phyloP scores from a whole-genome alignment of 2,888 invertebrate genomes.

The Spilarctia lutea region DNA sequence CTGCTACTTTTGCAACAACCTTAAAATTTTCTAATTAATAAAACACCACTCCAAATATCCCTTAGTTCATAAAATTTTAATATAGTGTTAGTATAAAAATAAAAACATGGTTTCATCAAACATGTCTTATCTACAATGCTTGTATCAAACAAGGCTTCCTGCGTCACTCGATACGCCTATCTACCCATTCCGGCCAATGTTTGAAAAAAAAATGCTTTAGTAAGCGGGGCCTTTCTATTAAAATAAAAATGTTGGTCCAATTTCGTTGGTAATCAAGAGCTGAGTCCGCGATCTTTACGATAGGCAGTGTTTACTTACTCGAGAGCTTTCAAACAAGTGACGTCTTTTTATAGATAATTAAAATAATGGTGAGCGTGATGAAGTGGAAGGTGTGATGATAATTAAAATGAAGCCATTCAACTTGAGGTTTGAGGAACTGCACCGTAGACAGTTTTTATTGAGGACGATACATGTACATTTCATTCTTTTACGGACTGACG shows the following conservation, averaged over 20 bases:
- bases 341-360: slow-evolving; percentile 19
- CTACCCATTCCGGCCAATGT: slow-evolving; percentile 41
- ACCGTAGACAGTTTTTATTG: not conserved
- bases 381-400: slow-evolving; percentile 5
- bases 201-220: slow-evolving; percentile 53
- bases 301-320: slow-evolving; percentile 40
- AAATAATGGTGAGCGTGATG: slow-evolving; percentile 5
- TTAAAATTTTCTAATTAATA: not conserved
- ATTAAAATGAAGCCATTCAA: slow-evolving; percentile 3
- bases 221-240: slow-evolving; percentile 58
- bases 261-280: slow-evolving; percentile 63
- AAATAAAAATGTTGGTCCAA: slow-evolving; percentile 63
- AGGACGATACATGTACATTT: no score
- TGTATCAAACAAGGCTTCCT: slow-evolving; percentile 16
- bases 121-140: slow-evolving; percentile 29
- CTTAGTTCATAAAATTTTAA: not conserved
- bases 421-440: not conserved
- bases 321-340: slow-evolving; percentile 20
- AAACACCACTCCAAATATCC: not conserved
- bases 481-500: no score
- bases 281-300: slow-evolving; percentile 55
- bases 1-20: not conserved
- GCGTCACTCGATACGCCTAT: slow-evolving; percentile 28
- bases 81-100: not conserved
- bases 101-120: slow-evolving; percentile 12